Evolutionary conservation across 2,113 vertebrate species (phyloP).

Genomic region (Eclectus roratus): DNA sequence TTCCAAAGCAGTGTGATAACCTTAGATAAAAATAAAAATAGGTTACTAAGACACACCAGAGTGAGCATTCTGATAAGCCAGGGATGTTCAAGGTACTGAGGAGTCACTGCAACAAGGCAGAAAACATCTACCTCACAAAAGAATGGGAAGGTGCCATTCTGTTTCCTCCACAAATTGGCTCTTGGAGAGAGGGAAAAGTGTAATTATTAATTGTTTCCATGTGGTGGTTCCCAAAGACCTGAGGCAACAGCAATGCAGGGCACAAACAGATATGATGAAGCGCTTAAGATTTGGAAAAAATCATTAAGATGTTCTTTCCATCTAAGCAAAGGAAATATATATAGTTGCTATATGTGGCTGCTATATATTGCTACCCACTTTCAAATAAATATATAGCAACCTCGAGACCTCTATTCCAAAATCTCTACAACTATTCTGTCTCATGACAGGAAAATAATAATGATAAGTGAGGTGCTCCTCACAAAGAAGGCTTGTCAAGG

Average conservation of each 20-base stretch:
- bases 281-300: background rate
- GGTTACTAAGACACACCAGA: background rate
- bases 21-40: background rate
- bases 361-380: background rate
- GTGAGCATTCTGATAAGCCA: background rate
- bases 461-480: background rate
- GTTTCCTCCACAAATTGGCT: background rate
- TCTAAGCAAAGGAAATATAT: background rate
- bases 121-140: background rate
- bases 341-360: background rate
- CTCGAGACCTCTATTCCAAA: background rate
- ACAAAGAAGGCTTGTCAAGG: background rate
- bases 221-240: accelerated
- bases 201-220: background rate
- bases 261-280: background rate
- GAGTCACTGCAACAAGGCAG: background rate
- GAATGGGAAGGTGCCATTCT: background rate
- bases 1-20: background rate
- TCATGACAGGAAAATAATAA: background rate
- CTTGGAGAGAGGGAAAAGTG: background rate
- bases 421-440: background rate
- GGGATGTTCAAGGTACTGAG: background rate
- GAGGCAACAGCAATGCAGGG: background rate
- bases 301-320: background rate
- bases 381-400: background rate